These are phyloP conservation scores for Lophotriccus pileatus DNA, from an alignment of 2,797 vertebrate genomes.

Conservation along the genomic window DNA sequence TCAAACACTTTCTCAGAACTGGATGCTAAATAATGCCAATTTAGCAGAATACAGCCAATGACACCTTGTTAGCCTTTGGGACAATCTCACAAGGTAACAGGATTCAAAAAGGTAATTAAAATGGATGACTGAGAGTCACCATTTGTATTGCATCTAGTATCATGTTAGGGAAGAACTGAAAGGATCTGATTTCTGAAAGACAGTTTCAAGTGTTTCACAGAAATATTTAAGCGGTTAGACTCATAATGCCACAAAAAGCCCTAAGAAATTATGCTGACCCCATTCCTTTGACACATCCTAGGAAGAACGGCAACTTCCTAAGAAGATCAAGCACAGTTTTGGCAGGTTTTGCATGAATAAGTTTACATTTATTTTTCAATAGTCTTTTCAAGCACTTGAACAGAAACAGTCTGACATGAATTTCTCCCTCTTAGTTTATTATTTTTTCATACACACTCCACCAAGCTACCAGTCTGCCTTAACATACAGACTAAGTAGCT, in stretches of 20 bases:
- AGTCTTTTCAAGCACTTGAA: not conserved
- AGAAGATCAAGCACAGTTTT: not conserved
- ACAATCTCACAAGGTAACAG: not conserved
- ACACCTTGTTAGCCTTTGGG: not conserved
- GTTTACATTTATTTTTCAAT: not conserved
- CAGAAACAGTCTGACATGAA: not conserved
- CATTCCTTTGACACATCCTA: not conserved
- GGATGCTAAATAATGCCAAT: not conserved
- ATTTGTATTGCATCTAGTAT: not conserved
- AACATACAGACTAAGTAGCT: not conserved
- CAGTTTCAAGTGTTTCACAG: not conserved
- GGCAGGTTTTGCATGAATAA: not conserved
- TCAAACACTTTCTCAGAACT: not conserved
- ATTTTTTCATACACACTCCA: not conserved
- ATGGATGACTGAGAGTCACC: not conserved
- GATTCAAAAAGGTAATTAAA: not conserved
- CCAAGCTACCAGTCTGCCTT: not conserved
- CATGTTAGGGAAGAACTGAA: not conserved
- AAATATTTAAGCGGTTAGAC: not conserved
- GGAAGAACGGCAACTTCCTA: rapidly evolving
- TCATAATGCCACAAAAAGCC: not conserved
- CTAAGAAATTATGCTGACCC: not conserved
- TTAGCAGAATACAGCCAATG: not conserved
- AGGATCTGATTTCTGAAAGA: not conserved
- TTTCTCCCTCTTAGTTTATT: conserved; percentile 9